Evolutionary conservation across 2,113 vertebrate genomes (phyloP), one percentile per base, ranked within the genome.

Genomic region (Lanius collurio): DNA sequence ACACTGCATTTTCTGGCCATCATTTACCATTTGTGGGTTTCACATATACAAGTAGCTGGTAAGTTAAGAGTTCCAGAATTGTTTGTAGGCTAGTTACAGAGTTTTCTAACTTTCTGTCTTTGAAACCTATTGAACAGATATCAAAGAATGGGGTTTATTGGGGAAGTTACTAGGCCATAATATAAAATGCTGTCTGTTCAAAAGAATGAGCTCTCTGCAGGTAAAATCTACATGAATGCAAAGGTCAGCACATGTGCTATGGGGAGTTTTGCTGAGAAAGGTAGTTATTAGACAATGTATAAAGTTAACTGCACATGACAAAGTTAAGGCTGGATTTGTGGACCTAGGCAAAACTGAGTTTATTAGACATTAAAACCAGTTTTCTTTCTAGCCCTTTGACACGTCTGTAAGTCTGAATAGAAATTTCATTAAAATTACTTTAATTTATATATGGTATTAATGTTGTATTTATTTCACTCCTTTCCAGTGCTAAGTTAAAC

Each of bases 1-100:
- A 99, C 92, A 99, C 99, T 64, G 98, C 99, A 63, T 99, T 99
- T 98, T 99, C 99, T 94, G 99, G 99, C 70, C 99, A 99, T 97
- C 99, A 99, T 95, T 98, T 99, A 71, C 99, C 99, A 28, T 99
- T 99, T 95, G 98, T 99, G 81, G 99, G 99, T 87, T 99, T 99
- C 97, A 99, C 99, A 39, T 99, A 99, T 62, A 99, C 99, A 76
- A 99, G 99, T 97, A 99, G 99, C 98, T 99, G 99, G 99, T 99
- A 98, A 99, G 99, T 98, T 60, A 44, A 69, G 52, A 82, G 10
- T 50, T 87, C 41, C 27, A 33, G 22, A 86, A 27, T 35, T 53
- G 6, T 64, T 42, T 52, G 15, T 62, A n/a, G 20, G 6, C 14
- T 67, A 26, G 20, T 56, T 83, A 41, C 3, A 33, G 18, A 30